Evolutionary conservation across 2,797 vertebrate species (phyloP).

Genomic region (Peromyscus eremicus): DNA sequence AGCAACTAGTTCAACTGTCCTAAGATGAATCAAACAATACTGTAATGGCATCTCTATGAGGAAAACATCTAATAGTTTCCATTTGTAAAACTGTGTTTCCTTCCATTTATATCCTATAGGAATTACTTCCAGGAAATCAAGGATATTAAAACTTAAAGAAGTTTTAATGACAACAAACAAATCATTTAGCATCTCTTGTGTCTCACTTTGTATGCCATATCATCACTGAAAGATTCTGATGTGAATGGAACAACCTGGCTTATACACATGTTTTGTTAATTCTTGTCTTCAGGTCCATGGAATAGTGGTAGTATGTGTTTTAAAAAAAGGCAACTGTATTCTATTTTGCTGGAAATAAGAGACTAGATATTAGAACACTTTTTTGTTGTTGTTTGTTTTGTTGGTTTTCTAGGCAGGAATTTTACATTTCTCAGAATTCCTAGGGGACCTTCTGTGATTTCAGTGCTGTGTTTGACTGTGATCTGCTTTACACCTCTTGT

Average conservation of each 20-base stretch:
- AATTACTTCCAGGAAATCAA: not conserved
- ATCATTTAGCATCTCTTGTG: not conserved
- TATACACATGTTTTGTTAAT: not conserved
- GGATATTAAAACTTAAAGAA: not conserved
- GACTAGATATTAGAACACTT: not conserved
- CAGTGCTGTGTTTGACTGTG: not conserved
- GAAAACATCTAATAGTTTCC: not conserved
- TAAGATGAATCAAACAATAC: not conserved
- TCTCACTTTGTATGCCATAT: not conserved
- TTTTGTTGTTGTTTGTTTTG: slow-evolving; percentile 32
- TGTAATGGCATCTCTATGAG: not conserved
- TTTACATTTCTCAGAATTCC: not conserved
- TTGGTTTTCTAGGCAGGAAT: slow-evolving; percentile 16
- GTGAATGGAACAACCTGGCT: not conserved
- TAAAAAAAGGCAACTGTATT: not conserved
- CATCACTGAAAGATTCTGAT: not conserved
- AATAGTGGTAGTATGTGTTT: not conserved
- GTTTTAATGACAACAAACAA: not conserved
- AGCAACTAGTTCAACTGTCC: too few relatives aligned
- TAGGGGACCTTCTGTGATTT: not conserved
- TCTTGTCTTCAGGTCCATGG: not conserved
- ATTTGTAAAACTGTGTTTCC: not conserved
- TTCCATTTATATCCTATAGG: not conserved
- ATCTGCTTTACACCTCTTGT: not conserved
- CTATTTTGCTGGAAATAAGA: slow-evolving; percentile 9